phyloP scores from a whole-genome alignment of 1,140 invertebrate genomes.

The Calosoma granatense region DNA sequence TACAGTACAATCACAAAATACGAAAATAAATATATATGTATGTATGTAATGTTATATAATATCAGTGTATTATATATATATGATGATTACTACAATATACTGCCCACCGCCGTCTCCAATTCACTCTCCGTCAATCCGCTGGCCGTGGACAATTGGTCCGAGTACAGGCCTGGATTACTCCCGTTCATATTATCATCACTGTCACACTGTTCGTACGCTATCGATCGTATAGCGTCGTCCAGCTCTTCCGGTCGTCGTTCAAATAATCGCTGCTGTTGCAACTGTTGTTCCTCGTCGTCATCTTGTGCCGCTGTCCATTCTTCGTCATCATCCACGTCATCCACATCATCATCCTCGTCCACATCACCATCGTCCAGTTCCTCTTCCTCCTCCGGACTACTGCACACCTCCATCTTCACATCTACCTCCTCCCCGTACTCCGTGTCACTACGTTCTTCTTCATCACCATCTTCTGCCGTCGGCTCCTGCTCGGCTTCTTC shows the following conservation, averaged over 20 bases:
- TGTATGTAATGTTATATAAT: too few relatives aligned
- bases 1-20: too few relatives aligned
- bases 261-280: conserved; percentile 2
- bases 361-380: conserved; percentile 11
- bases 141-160: conserved; percentile 15
- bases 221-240: conserved; percentile 28
- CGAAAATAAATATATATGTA: too few relatives aligned
- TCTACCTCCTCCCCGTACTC: too few relatives aligned
- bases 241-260: conserved; percentile 23
- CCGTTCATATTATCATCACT: conserved; percentile 16
- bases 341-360: conserved; percentile 16
- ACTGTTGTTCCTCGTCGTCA: conserved; percentile 12
- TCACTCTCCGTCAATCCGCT: conserved; percentile 24
- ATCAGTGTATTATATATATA: too few relatives aligned
- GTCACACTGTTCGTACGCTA: conserved; percentile 19
- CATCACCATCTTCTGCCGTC: neutral
- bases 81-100: conserved; percentile 31
- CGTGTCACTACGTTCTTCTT: conserved; percentile 4
- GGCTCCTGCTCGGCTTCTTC: neutral
- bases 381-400: conserved; percentile 8
- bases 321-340: conserved; percentile 18
- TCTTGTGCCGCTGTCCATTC: conserved; percentile 11
- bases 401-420: conserved; percentile 4
- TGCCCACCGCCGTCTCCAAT: conserved; percentile 30
- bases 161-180: too few relatives aligned